Evolutionary conservation across 2,888 invertebrate genomes (phyloP).

Genomic region (Sclerodermus sp.): DNA sequence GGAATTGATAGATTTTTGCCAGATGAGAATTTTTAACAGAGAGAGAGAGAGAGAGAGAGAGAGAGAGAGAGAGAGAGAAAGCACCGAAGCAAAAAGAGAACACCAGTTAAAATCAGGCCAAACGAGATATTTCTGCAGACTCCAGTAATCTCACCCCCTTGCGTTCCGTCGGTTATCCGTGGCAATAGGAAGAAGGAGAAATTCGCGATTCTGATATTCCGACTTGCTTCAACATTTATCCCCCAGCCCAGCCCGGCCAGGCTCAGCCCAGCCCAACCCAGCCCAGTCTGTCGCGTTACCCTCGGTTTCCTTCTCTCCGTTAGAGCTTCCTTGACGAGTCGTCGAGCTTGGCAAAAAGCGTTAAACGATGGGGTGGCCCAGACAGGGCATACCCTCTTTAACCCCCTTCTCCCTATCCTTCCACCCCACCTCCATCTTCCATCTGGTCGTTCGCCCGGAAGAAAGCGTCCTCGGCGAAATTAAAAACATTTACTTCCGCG

Average conservation of each 20-base stretch:
- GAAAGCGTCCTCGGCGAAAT: constrained; percentile 29
- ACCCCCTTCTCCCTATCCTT: no score
- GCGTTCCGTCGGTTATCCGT: no score
- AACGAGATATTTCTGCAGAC: no score
- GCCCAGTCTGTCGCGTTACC: no score
- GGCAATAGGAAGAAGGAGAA: not conserved
- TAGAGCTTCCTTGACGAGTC: constrained; percentile 13
- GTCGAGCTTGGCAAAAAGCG: constrained; percentile 24
- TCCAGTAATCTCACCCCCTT: no score
- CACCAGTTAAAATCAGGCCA: no score
- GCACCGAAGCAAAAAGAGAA: no score
- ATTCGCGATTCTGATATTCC: not conserved
- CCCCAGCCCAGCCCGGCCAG: not conserved
- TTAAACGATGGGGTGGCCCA: constrained; percentile 20
- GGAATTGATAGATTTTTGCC: no score
- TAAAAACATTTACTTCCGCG: constrained; percentile 41
- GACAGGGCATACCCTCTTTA: no score
- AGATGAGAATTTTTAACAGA: no score
- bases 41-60: no score
- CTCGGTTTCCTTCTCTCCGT: not conserved
- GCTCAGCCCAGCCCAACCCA: not conserved
- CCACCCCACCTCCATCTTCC: not conserved
- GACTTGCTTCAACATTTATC: constrained; percentile 7
- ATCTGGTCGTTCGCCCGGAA: constrained; percentile 8
- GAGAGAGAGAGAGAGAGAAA: no score